These are phyloP conservation scores for Rhagoletis pomonella DNA, from an alignment of 1,140 invertebrate genomes.

Conservation along the genomic window DNA sequence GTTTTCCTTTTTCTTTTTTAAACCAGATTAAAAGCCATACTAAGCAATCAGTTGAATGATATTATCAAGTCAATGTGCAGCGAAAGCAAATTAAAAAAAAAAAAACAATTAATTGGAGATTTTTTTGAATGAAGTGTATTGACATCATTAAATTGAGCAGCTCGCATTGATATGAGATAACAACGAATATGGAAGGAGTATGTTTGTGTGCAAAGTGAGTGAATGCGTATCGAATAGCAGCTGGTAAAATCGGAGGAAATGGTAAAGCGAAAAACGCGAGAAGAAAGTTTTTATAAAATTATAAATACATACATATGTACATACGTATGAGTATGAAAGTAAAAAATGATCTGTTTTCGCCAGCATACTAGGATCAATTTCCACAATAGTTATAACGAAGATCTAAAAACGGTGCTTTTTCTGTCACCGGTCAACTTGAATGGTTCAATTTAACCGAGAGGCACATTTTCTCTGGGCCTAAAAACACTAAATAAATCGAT, in stretches of 20 bases:
- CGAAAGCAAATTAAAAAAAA: not conserved
- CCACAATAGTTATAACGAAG: too few relatives aligned
- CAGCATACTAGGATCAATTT: too few relatives aligned
- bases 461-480: too few relatives aligned
- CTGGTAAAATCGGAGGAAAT: not conserved
- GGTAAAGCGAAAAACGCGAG: too few relatives aligned
- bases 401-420: too few relatives aligned
- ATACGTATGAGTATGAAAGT: too few relatives aligned
- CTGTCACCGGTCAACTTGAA: too few relatives aligned
- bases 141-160: conserved; percentile 29
- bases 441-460: too few relatives aligned
- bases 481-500: too few relatives aligned
- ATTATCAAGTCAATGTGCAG: conserved; percentile 22
- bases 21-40: conserved; percentile 20
- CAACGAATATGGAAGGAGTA: not conserved
- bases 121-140: conserved; percentile 25
- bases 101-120: not conserved
- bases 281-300: too few relatives aligned
- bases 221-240: not conserved
- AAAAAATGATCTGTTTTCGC: too few relatives aligned
- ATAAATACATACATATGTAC: too few relatives aligned
- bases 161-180: conserved; percentile 26
- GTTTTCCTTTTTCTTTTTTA: not conserved
- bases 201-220: not conserved
- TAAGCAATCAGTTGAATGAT: not conserved